These are phyloP conservation scores for Peromyscus californicus DNA, from an alignment of 2,113 vertebrate species.

Conservation along the genomic window DNA sequence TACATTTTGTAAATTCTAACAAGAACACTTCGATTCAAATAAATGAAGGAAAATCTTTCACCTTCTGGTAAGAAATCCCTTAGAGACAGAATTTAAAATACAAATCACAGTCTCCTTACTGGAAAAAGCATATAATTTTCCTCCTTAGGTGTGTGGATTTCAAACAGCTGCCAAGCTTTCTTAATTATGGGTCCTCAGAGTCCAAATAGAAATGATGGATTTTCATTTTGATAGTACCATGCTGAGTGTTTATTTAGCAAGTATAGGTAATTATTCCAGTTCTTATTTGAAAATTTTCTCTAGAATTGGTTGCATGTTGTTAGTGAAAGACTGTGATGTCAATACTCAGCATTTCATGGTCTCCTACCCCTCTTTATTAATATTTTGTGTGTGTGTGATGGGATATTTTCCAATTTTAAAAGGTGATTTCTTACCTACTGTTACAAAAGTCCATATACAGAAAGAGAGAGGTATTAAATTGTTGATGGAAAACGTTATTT, in stretches of 20 bases:
- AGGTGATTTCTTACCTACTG: conserved; percentile 33
- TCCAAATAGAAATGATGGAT: conserved; percentile 81
- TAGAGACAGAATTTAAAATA: conserved; percentile 66
- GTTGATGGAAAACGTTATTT: conserved; percentile 11
- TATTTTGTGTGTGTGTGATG: background rate
- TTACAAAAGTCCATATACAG: conserved; percentile 2
- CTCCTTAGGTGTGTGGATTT: conserved; percentile 74
- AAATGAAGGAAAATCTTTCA: conserved; percentile 62
- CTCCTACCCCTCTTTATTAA: background rate
- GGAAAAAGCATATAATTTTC: conserved; percentile 80
- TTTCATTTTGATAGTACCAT: conserved; percentile 80
- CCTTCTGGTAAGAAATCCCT: conserved; percentile 63
- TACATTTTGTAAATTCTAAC: conserved; percentile 70
- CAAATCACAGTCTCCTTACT: conserved; percentile 67
- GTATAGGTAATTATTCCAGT: conserved; percentile 78
- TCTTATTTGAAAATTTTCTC: conserved; percentile 70
- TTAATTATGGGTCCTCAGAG: conserved; percentile 82
- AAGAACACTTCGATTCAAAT: conserved; percentile 61
- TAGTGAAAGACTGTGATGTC: conserved; percentile 61
- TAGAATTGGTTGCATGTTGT: conserved; percentile 63
- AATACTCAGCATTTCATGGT: conserved; percentile 25
- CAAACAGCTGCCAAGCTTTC: conserved; percentile 69
- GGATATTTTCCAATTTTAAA: conserved; percentile 55
- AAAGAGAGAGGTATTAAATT: conserved; percentile 28
- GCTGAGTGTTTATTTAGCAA: conserved; percentile 75